Conservation (phyloP, 2,888 invertebrate species). For the Dicycla oo region DNA sequence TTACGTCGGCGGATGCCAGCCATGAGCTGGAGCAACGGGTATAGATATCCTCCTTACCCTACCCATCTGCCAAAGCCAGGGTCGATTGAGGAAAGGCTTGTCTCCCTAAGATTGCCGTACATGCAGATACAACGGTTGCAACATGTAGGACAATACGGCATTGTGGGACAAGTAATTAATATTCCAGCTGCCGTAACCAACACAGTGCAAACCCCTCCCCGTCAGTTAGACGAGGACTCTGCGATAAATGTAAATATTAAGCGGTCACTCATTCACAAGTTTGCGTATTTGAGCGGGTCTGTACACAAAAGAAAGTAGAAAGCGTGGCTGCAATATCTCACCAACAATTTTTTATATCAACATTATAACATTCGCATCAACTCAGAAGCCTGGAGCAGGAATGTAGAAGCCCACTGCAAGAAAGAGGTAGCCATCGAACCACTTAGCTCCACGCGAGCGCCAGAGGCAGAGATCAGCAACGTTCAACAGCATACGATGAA, state of each 20-base stretch:
- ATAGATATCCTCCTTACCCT: not conserved
- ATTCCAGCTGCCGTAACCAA: not conserved
- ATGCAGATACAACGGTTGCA: not conserved
- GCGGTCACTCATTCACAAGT: not conserved
- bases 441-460: too few relatives aligned
- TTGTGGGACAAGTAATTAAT: not conserved
- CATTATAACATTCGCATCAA: too few relatives aligned
- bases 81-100: not conserved
- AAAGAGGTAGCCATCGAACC: too few relatives aligned
- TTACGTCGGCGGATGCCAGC: too few relatives aligned
- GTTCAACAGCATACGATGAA: too few relatives aligned
- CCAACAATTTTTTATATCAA: too few relatives aligned
- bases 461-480: too few relatives aligned
- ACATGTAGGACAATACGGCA: not conserved
- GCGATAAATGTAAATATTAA: not conserved
- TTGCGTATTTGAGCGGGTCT: too few relatives aligned
- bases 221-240: not conserved
- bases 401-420: too few relatives aligned
- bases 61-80: not conserved
- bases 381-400: too few relatives aligned
- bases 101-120: not conserved
- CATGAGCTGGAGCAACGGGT: not conserved
- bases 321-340: too few relatives aligned
- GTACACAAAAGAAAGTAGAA: too few relatives aligned
- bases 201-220: not conserved